Base-by-base conservation (phyloP, 2,797 vertebrate genomes). In the Luscinia megarhynchos region DNA sequence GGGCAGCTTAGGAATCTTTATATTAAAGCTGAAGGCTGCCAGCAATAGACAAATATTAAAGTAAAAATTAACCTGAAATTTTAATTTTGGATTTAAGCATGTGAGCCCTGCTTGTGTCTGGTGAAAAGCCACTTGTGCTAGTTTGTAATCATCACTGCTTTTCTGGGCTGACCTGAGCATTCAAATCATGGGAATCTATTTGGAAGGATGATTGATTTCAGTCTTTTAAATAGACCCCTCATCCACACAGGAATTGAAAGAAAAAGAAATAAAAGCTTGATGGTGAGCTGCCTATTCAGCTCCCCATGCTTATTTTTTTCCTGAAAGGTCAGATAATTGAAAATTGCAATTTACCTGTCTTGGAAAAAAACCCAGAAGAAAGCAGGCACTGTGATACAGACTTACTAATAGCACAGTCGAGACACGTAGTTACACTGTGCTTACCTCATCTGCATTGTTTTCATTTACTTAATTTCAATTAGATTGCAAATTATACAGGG, bases 391-490 rank as follows among this genome's bases (percentile, higher is more conserved):
- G 50, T 48, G 51, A 48, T 34, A 62, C 7, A 81, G 62, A 40
- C 19, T 91, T 76, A 34, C 20, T 75, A 75, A 88, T 79, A 78
- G 38, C 21, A 72, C 10, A 94, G 85, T 88, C 38, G 3, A 92
- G 66, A 81, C 93, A 95, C 26, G 4, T 29, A 89, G 53, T 51
- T 93, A 88, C 38, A 69, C 81, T 90, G 86, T 86, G 82, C 51
- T 94, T 96, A 95, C 93, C 77, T 94, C 93, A 94, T 93, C 92
- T 93, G 74, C 92, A 95, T 96, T 95, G 93, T 96, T 96, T 91
- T 95, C 83, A 91, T 96, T 95, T 95, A 94, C 90, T 95, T 96
- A 95, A 96, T 96, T 96, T 95, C 83, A 95, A 90, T 95, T 95
- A 96, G 93, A 95, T 93, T 90, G 91, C 90, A 96, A 95, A 95